These are phyloP conservation scores for Pogonomyrmex barbatus DNA, from an alignment of 1,140 invertebrate species.

Conservation along the genomic window DNA sequence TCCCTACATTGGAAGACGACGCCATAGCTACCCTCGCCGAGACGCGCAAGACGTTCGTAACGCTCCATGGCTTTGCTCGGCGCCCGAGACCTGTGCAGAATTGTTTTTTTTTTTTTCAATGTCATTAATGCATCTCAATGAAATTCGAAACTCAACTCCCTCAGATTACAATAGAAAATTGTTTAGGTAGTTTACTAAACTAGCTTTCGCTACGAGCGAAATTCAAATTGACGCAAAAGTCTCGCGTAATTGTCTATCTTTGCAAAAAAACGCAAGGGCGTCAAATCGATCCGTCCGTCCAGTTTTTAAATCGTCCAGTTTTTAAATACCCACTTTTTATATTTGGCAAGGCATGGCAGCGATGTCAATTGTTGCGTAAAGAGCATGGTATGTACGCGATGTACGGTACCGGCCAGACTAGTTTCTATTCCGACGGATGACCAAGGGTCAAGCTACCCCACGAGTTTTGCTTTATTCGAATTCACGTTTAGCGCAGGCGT, in stretches of 20 bases:
- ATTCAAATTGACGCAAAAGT: not conserved
- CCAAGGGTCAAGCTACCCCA: constrained; percentile 84
- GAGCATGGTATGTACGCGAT: constrained; percentile 79
- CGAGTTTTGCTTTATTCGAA: constrained; percentile 73
- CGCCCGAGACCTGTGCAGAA: constrained; percentile 90
- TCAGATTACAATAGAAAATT: not conserved
- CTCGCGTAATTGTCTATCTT: not conserved
- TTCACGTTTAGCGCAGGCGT: constrained; percentile 69
- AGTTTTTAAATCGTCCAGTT: not conserved
- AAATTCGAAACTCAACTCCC: not conserved
- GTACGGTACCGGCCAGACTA: constrained; percentile 76
- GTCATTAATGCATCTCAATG: not conserved
- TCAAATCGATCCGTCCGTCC: not conserved
- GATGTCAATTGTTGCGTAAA: constrained; percentile 83
- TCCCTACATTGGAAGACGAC: constrained; percentile 99
- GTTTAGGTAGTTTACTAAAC: not conserved
- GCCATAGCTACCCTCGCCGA: constrained; percentile 99
- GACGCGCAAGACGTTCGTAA: constrained; percentile 98
- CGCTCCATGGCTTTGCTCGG: constrained; percentile 98
- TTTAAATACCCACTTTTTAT: constrained; percentile 81
- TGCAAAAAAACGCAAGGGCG: not conserved
- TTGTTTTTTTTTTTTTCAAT: constrained; percentile 39
- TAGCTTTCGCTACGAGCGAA: not conserved
- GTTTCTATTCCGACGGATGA: constrained; percentile 81
- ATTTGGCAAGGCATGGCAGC: constrained; percentile 83